Evolutionary conservation across 2,113 vertebrate species (phyloP).

Genomic region (Nycticorax nycticorax): DNA sequence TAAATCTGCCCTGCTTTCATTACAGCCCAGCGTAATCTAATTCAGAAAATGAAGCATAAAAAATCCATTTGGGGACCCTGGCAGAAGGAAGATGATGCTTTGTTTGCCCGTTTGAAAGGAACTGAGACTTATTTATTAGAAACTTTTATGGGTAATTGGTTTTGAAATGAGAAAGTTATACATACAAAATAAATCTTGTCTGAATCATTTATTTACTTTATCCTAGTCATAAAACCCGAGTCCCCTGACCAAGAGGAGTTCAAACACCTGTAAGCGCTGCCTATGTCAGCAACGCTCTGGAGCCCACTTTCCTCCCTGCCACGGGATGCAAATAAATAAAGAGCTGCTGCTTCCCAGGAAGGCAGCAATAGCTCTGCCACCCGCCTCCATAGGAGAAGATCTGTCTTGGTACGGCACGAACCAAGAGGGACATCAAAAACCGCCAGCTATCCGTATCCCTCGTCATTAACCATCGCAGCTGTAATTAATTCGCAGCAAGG

Average conservation of each 20-base stretch:
- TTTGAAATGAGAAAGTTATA: not conserved
- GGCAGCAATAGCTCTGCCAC: not conserved
- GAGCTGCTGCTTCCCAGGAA: not conserved
- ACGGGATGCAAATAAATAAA: not conserved
- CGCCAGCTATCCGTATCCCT: not conserved
- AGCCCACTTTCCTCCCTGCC: not conserved
- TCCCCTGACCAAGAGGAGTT: not conserved
- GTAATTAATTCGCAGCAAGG: not conserved
- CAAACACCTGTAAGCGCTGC: not conserved
- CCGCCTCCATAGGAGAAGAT: not conserved
- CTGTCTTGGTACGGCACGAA: accelerated
- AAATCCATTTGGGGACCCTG: not conserved
- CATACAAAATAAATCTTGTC: not conserved
- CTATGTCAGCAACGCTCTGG: accelerated
- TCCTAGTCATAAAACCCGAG: not conserved
- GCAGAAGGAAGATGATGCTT: not conserved
- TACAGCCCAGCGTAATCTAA: not conserved
- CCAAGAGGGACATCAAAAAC: not conserved
- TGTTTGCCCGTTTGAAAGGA: not conserved
- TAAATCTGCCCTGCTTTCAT: not conserved
- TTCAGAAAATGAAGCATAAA: not conserved
- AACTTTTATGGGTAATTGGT: not conserved
- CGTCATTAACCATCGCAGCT: not conserved
- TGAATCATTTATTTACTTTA: not conserved
- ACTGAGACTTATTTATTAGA: not conserved